phyloP scores from a whole-genome alignment of 2,797 vertebrate genomes.

The Rhyacichthys aspro region DNA sequence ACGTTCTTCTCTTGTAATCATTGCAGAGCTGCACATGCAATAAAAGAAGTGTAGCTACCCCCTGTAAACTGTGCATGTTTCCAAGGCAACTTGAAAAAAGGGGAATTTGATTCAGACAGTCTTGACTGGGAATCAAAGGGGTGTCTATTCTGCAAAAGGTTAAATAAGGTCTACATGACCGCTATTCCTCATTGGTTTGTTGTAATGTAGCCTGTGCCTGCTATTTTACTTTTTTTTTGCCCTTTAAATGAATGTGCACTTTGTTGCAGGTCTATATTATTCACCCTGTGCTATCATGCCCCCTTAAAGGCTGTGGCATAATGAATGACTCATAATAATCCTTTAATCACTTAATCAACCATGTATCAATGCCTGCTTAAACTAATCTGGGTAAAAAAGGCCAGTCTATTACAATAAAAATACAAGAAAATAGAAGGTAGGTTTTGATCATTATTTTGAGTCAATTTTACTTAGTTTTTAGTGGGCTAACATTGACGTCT shows the following conservation, averaged over 20 bases:
- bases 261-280: background rate
- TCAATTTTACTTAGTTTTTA: background rate
- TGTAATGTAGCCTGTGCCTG: conserved; percentile 12
- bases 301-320: background rate
- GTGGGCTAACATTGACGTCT: background rate
- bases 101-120: conserved; percentile 46
- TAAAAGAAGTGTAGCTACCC: background rate
- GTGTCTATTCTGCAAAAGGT: conserved; percentile 21
- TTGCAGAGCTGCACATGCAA: background rate
- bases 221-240: background rate
- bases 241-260: background rate
- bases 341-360: conserved; percentile 56
- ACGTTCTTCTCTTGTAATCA: background rate
- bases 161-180: conserved; percentile 3
- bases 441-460: background rate
- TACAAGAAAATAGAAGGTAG: background rate
- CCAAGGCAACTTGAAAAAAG: conserved; percentile 43
- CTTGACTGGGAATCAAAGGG: conserved; percentile 27
- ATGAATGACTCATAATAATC: conserved; percentile 40
- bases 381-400: conserved; percentile 34
- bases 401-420: background rate
- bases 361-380: conserved; percentile 30
- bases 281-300: background rate
- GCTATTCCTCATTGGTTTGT: conserved; percentile 38
- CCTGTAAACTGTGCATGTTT: conserved; percentile 34